These are phyloP conservation scores for Bombus pascuorum DNA, from an alignment of 1,140 invertebrate genomes.

Conservation along the genomic window DNA sequence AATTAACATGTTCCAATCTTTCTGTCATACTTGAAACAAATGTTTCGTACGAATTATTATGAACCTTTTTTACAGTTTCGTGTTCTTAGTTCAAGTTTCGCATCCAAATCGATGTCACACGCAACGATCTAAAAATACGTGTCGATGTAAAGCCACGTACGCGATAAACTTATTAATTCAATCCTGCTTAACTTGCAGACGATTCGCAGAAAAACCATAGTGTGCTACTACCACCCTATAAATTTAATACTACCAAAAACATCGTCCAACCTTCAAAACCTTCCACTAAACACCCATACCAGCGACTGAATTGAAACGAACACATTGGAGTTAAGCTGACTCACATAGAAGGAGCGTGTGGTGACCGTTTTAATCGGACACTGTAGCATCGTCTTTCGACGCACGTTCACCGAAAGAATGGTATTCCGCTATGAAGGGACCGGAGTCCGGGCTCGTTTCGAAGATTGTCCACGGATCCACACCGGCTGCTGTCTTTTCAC, in stretches of 20 bases:
- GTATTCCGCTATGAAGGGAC: not conserved
- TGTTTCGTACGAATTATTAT: too few relatives aligned
- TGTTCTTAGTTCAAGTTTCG: too few relatives aligned
- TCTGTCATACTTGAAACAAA: too few relatives aligned
- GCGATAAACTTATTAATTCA: too few relatives aligned
- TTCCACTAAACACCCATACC: not conserved
- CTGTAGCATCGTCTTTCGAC: not conserved
- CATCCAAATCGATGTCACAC: too few relatives aligned
- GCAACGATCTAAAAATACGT: too few relatives aligned
- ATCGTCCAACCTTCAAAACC: not conserved
- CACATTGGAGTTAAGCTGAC: not conserved
- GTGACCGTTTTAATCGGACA: not conserved
- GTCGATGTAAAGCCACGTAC: too few relatives aligned
- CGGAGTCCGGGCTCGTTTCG: not conserved
- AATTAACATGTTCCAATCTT: too few relatives aligned
- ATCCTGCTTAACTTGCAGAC: not conserved
- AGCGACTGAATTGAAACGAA: not conserved
- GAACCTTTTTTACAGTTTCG: too few relatives aligned
- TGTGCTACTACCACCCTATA: not conserved
- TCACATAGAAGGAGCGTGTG: not conserved
- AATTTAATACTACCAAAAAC: not conserved
- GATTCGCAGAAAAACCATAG: not conserved
- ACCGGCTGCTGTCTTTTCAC: conserved; percentile 17
- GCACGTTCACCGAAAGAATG: not conserved
- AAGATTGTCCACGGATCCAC: conserved; percentile 8